Percentiles rank a stretch among this genome's conserved stretches.
Evolutionary conservation across 2,113 vertebrate species (phyloP).

Genomic region (Polyodon spathula): DNA sequence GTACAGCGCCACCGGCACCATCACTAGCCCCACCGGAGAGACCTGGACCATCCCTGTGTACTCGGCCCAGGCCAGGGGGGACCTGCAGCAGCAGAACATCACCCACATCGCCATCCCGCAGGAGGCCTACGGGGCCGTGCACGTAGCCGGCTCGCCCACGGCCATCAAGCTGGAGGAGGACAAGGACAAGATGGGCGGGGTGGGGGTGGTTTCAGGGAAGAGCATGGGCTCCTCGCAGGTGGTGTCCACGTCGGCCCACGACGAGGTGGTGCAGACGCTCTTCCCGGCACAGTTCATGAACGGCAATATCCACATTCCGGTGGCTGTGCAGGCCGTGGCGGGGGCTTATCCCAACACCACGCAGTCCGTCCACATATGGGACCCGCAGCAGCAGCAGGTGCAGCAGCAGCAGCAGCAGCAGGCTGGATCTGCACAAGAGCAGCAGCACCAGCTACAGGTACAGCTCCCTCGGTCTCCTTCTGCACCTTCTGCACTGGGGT

Average conservation of each 20-base stretch:
- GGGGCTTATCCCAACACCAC: slow-evolving; percentile 84
- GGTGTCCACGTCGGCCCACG: slow-evolving; percentile 73
- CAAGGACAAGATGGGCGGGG: slow-evolving; percentile 71
- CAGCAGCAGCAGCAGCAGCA: slow-evolving; percentile 88
- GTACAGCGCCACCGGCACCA: slow-evolving; percentile 93
- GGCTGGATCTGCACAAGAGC: slow-evolving; percentile 44
- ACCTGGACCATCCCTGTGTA: slow-evolving; percentile 99
- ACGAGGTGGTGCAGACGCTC: slow-evolving; percentile 95
- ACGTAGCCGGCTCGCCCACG: slow-evolving; percentile 70
- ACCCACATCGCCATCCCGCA: slow-evolving; percentile 96
- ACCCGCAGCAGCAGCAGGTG: slow-evolving; percentile 79
- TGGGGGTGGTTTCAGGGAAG: slow-evolving; percentile 50
- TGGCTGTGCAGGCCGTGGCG: slow-evolving; percentile 92
- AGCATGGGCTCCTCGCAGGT: slow-evolving; percentile 29
- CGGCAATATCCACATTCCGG: slow-evolving; percentile 98
- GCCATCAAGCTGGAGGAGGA: slow-evolving; percentile 76
- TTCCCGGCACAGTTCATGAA: slow-evolving; percentile 99
- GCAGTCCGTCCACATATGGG: slow-evolving; percentile 97
- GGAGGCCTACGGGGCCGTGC: slow-evolving; percentile 89
- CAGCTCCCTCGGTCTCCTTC: too few relatives aligned
- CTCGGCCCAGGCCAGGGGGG: slow-evolving; percentile 71
- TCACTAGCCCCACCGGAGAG: slow-evolving; percentile 93
- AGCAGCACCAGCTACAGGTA: neutral
- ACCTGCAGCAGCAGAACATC: slow-evolving; percentile 89
- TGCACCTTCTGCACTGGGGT: too few relatives aligned